Conservation (phyloP, 2,888 invertebrate species). For the Noctua fimbriata region DNA sequence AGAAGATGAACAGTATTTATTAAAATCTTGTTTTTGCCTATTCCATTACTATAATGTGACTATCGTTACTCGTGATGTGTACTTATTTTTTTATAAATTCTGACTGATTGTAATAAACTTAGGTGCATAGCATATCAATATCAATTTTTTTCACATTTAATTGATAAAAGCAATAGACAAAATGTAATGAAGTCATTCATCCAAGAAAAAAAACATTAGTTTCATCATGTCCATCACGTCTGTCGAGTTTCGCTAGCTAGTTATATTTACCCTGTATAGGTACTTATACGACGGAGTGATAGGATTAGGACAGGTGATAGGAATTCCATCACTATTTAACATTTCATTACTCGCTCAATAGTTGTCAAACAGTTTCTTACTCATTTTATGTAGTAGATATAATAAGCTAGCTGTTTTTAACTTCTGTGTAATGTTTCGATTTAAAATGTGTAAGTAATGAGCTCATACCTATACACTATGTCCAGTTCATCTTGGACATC, state of each 20-base stretch:
- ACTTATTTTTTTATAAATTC: constrained; percentile 3
- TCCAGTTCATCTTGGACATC: constrained; percentile 2
- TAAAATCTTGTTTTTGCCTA: background rate
- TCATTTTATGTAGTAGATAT: background rate
- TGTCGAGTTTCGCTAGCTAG: background rate
- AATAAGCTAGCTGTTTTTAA: constrained; percentile 16
- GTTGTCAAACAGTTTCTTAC: background rate
- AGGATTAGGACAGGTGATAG: too few species aligned
- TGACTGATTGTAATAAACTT: constrained; percentile 21
- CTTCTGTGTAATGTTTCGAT: constrained; percentile 4
- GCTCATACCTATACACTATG: background rate
- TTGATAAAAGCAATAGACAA: background rate
- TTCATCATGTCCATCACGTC: background rate
- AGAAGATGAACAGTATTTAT: constrained; percentile 5
- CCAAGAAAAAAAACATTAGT: background rate
- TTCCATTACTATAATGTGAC: background rate
- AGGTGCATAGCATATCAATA: background rate
- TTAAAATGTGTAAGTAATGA: background rate
- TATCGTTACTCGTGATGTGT: background rate
- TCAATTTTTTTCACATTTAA: too few species aligned
- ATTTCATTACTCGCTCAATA: background rate
- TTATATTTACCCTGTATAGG: background rate
- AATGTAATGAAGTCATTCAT: background rate
- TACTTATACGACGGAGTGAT: background rate
- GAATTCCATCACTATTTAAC: background rate